Conservation (phyloP, 2,797 vertebrate species). For the Alca torda region DNA sequence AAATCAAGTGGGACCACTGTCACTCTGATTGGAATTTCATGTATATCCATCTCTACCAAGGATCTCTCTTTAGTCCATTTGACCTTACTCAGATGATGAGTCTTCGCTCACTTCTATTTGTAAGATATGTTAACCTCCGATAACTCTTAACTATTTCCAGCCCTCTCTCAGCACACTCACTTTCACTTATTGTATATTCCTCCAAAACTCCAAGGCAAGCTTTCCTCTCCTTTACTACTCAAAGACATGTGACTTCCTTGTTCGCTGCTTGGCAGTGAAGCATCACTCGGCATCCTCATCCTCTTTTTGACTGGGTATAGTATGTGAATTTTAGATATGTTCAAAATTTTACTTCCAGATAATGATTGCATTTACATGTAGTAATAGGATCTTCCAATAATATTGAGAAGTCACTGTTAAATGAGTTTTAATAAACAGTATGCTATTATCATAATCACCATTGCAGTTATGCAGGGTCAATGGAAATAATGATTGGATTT, state of each 20-base stretch:
- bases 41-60: neutral
- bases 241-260: neutral
- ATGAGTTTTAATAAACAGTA: neutral
- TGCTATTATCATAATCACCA: neutral
- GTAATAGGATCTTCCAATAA: neutral
- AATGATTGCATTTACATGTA: neutral
- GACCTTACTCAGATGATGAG: neutral
- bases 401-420: neutral
- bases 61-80: neutral
- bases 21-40: neutral
- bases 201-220: neutral
- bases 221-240: neutral
- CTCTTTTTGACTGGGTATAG: neutral
- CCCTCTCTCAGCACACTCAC: neutral
- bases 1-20: neutral
- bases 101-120: neutral
- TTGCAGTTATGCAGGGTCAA: neutral
- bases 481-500: neutral
- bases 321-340: neutral
- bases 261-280: neutral
- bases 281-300: neutral
- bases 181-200: neutral
- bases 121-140: neutral
- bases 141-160: neutral
- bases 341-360: neutral